Evolutionary conservation across 30 jellyfish, hydroid and myxozoan species (phyloP).

Genomic region (Aurelia sp.): DNA sequence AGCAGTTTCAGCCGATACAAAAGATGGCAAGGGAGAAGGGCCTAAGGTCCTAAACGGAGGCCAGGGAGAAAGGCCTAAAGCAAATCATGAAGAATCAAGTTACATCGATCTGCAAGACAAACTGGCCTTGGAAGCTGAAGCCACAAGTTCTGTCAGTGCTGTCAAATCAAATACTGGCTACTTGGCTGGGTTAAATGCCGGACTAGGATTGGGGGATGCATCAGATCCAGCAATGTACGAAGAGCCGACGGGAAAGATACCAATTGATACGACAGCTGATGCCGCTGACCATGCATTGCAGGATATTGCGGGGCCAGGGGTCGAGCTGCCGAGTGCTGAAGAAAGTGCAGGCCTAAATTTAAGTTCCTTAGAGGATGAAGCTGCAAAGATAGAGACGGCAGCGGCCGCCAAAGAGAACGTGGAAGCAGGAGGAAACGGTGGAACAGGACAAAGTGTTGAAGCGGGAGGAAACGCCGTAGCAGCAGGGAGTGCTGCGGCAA

Average conservation of each 20-base stretch:
- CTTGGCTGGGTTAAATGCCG: constrained; percentile 52
- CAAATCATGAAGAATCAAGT: too few species aligned
- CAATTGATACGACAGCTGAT: constrained; percentile 15
- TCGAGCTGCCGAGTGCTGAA: not conserved
- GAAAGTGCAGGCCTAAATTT: not conserved
- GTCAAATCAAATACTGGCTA: constrained; percentile 38
- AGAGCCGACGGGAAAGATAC: constrained; percentile 47
- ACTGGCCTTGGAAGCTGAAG: too few species aligned
- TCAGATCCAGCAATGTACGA: constrained; percentile 11
- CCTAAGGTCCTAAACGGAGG: too few species aligned
- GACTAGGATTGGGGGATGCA: constrained; percentile 25
- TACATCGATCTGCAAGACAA: too few species aligned
- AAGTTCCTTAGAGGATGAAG: constrained; percentile 1
- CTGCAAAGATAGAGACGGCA: constrained; percentile 10
- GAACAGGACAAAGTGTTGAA: not conserved
- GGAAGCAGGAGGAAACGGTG: not conserved
- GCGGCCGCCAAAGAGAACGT: not conserved
- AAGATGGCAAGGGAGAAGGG: too few species aligned
- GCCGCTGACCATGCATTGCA: constrained; percentile 14
- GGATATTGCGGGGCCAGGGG: constrained; percentile 4
- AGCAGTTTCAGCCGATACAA: too few species aligned
- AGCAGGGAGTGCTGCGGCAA: too few species aligned
- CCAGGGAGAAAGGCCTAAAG: too few species aligned
- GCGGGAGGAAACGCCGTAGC: too few species aligned
- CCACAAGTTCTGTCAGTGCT: not conserved